Evolutionary conservation across 2,797 vertebrate genomes (phyloP).

Genomic region (Centropyge bicolor): DNA sequence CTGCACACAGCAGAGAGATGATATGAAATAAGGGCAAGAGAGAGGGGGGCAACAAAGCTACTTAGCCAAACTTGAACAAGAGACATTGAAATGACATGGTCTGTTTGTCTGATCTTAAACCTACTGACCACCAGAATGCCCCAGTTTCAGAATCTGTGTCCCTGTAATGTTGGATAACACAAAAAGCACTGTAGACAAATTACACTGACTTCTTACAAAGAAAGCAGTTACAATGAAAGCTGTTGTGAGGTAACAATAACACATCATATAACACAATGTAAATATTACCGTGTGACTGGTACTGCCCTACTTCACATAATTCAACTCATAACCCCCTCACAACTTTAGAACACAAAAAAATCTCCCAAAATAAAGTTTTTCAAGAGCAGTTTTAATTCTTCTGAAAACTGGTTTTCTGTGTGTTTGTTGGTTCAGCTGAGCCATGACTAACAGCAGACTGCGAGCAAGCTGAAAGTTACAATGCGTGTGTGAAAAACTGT

Average conservation of each 20-base stretch:
- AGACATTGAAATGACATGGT: no score
- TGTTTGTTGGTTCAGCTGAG: conserved; percentile 7
- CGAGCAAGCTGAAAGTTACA: conserved; percentile 17
- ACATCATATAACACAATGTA: background rate
- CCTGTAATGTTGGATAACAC: no score
- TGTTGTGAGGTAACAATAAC: background rate
- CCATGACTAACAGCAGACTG: conserved; percentile 40
- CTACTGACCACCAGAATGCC: background rate
- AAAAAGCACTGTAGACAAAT: background rate
- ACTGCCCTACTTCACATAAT: background rate
- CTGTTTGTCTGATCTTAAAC: background rate
- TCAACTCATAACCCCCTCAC: background rate
- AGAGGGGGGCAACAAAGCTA: no score
- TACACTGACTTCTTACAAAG: background rate
- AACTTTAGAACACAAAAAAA: background rate
- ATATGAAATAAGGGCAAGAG: background rate
- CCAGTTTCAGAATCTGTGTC: background rate
- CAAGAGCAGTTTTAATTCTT: background rate
- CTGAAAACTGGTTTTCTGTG: background rate
- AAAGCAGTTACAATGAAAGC: background rate
- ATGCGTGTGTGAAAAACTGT: conserved; percentile 13
- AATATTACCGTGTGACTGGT: background rate
- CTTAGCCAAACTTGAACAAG: no score
- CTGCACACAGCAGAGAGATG: background rate
- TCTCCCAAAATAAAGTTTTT: background rate